Base-by-base conservation (phyloP, 1,140 invertebrate species). In the Leucophenga varia region DNA sequence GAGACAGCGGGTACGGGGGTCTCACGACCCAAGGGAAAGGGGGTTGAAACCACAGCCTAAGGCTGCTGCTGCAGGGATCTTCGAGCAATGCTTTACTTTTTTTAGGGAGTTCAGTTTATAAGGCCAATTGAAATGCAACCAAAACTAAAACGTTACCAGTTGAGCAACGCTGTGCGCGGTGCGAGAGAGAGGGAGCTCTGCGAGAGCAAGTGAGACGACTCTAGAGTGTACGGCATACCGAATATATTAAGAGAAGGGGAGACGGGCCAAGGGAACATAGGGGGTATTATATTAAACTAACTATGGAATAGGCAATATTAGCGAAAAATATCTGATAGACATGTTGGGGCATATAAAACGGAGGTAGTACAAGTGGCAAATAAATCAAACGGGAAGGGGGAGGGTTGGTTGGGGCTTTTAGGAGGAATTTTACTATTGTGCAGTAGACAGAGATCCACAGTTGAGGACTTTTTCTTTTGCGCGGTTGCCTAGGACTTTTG, bases 401-500 rank as follows among this genome's bases (percentile, higher is more conserved):
- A 22, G 48, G 34, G 54, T 55, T 31, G 36, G 40, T 31, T 39
- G 17, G 43, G 41, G 34, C 10, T 21, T 22, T 50, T 44, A n/a
- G n/a, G n/a, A n/a, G n/a, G n/a, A n/a, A n/a, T n/a, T n/a, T n/a
- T n/a, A n/a, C n/a, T n/a, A n/a, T n/a, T n/a, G n/a, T n/a, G n/a
- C n/a, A n/a, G n/a, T n/a, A n/a, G n/a, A n/a, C n/a, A n/a, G n/a
- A n/a, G n/a, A n/a, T n/a, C n/a, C n/a, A n/a, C n/a, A n/a, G n/a
- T n/a, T n/a, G n/a, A n/a, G n/a, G n/a, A n/a, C n/a, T n/a, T n/a
- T n/a, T n/a, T n/a, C n/a, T n/a, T n/a, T n/a, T n/a, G n/a, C n/a
- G n/a, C 49, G 8, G 41, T 38, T 43, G 28, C 54, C 49, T 54
- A 64, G 59, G 52, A 67, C 54, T 44, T 58, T 54, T 42, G 46